phyloP scores from a whole-genome alignment of 2,113 vertebrate genomes.

The Andinoacara biseriatus region DNA sequence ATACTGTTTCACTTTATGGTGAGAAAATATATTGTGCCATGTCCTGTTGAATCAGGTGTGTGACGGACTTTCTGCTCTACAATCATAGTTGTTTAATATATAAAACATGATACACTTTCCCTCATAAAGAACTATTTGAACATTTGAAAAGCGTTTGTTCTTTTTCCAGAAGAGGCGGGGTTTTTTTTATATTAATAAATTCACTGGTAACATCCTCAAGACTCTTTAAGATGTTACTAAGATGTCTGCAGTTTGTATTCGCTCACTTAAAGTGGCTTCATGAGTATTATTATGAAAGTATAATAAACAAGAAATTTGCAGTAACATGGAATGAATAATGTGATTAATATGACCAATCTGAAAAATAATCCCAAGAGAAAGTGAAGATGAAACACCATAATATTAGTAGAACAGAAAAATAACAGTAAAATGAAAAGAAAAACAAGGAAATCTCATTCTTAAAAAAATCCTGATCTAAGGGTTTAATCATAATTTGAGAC shows the following conservation, averaged over 20 bases:
- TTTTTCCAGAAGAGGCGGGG: slow-evolving; percentile 24
- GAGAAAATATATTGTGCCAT: slow-evolving; percentile 22
- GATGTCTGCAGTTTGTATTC: background rate
- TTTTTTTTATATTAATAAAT: background rate
- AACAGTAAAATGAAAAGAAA: background rate
- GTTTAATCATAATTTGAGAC: background rate
- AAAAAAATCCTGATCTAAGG: background rate
- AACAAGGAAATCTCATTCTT: background rate
- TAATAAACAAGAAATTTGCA: background rate
- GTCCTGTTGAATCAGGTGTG: slow-evolving; percentile 59
- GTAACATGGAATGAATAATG: background rate
- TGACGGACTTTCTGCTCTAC: slow-evolving; percentile 24
- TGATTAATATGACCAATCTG: background rate
- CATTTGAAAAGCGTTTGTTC: slow-evolving; percentile 18
- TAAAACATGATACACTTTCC: background rate
- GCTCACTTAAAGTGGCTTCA: background rate
- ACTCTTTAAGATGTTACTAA: background rate
- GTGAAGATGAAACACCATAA: background rate
- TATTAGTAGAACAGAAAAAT: background rate
- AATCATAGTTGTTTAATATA: slow-evolving; percentile 10
- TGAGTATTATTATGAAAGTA: background rate
- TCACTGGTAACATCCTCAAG: background rate
- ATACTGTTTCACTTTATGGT: background rate
- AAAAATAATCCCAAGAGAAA: background rate
- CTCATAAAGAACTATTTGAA: slow-evolving; percentile 1